Base-by-base conservation (phyloP, 2,797 vertebrate genomes). In the Eleutherodactylus coqui region DNA sequence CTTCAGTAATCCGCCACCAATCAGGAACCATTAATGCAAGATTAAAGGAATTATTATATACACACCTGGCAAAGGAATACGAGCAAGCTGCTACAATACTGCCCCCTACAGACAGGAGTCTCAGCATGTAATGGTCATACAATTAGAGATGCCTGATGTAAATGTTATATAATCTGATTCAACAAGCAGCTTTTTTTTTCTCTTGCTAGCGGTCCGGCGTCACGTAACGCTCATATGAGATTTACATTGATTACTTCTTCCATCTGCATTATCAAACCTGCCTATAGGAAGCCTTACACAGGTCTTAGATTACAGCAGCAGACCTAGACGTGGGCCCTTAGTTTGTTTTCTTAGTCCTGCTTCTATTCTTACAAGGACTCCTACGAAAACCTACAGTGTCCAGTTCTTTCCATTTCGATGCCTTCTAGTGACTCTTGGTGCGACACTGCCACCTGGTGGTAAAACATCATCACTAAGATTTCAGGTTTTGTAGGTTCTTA, bases 381-480 rank as follows among this genome's bases (percentile, higher is more conserved):
- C 11, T 45, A 7, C 41, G 55, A 64, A 47, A 47, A 47, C 34
- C 32, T 49, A 5, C 21, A 11, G 4, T 24, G 2, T 36, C 32
- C 29, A 16, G 34, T 47, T 47, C 41, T 47, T 21, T 24, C 58
- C 21, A 41, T 55, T 10, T 19, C 2, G 64, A 69, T 9, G 29
- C 5, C 7, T 69, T 24, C n/a, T 36, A 9, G 45, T 55, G 13
- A 75, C 17, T 67, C 11, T 55, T 77, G 47, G 72, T 53, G 41
- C 36, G 5, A 86, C 17, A 77, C 72, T 72, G 72, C 72, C 85
- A 86, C 47, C 85, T 82, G 43, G 58, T 82, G 80, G 79, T 45
- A 1, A 34, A 45, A 34, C 16, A 19, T 14, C 24, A 47, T 47
- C 60, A 64, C 21, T 16, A 24, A 1, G 4, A 19, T 49, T 51